Evolutionary conservation across 2,113 vertebrate species (phyloP).

Genomic region (Excalfactoria chinensis): DNA sequence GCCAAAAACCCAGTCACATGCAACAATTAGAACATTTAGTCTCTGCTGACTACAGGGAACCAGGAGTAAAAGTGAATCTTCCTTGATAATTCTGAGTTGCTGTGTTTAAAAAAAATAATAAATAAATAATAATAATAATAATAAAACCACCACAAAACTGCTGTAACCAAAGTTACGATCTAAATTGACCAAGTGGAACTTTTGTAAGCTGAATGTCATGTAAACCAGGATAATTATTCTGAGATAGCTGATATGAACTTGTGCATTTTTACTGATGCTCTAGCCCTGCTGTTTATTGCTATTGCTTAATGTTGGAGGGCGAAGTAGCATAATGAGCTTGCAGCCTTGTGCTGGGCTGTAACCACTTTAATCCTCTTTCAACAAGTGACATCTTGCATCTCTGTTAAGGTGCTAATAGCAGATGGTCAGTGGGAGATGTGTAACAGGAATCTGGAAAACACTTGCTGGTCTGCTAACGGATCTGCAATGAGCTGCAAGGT

Average conservation of each 20-base stretch:
- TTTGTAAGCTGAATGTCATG: not conserved
- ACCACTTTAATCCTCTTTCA: slow-evolving; percentile 44
- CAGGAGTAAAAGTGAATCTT: not conserved
- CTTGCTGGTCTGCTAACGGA: not conserved
- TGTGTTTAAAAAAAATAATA: not conserved
- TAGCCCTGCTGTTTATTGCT: not conserved
- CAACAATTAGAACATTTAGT: not conserved
- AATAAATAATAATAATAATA: too few relatives aligned
- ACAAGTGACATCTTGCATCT: slow-evolving; percentile 18
- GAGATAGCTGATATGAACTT: not conserved
- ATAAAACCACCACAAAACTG: not conserved
- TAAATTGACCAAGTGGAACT: not conserved
- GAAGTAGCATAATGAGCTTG: slow-evolving; percentile 9
- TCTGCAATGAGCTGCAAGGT: slow-evolving; percentile 10
- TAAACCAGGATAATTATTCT: not conserved
- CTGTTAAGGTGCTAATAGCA: slow-evolving; percentile 1
- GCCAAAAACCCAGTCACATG: not conserved
- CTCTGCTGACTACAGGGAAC: not conserved
- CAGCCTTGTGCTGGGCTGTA: slow-evolving; percentile 17
- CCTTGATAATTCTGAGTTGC: not conserved
- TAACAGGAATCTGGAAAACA: slow-evolving; percentile 26
- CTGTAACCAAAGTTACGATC: not conserved
- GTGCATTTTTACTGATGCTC: not conserved
- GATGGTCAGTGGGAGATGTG: not conserved
- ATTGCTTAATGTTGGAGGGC: not conserved